These are phyloP conservation scores for Pollimyrus isidori DNA, from an alignment of 2,113 vertebrate genomes.

Conservation along the genomic window DNA sequence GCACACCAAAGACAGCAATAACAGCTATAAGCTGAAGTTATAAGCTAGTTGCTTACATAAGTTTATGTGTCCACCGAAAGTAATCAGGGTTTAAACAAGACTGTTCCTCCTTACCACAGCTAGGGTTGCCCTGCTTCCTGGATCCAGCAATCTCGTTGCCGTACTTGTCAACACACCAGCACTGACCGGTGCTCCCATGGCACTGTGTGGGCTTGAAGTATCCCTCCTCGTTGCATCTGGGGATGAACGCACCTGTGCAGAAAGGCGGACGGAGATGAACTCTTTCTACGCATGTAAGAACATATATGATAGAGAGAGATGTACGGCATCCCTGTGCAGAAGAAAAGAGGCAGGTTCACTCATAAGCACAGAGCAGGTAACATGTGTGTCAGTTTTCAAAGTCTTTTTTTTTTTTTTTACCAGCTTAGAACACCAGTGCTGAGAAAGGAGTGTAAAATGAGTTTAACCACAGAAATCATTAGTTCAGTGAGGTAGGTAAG, in stretches of 20 bases:
- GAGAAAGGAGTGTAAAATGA: not conserved
- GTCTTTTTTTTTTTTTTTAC: not conserved
- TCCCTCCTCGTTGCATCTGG: conserved; percentile 86
- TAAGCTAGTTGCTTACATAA: not conserved
- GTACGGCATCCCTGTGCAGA: not conserved
- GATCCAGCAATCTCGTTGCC: conserved; percentile 92
- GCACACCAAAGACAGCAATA: not conserved
- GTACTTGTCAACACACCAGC: conserved; percentile 96
- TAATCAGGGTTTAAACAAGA: not conserved
- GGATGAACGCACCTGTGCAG: conserved; percentile 75
- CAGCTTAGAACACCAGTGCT: not conserved
- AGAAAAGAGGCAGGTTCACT: not conserved
- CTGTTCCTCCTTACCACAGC: conserved; percentile 70
- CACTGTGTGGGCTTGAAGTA: conserved; percentile 94
- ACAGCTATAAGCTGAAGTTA: not conserved
- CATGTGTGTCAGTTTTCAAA: not conserved
- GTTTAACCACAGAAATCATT: not conserved
- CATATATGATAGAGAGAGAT: not conserved
- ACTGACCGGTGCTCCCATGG: conserved; percentile 83
- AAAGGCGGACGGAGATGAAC: conserved; percentile 9
- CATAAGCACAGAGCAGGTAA: not conserved
- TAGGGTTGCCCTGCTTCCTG: conserved; percentile 82
- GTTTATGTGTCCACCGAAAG: not conserved
- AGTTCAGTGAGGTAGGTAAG: not conserved
- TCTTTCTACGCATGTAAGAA: not conserved